Base-by-base conservation (phyloP, 2,888 invertebrate species). In the Stenolophus ochropezus region DNA sequence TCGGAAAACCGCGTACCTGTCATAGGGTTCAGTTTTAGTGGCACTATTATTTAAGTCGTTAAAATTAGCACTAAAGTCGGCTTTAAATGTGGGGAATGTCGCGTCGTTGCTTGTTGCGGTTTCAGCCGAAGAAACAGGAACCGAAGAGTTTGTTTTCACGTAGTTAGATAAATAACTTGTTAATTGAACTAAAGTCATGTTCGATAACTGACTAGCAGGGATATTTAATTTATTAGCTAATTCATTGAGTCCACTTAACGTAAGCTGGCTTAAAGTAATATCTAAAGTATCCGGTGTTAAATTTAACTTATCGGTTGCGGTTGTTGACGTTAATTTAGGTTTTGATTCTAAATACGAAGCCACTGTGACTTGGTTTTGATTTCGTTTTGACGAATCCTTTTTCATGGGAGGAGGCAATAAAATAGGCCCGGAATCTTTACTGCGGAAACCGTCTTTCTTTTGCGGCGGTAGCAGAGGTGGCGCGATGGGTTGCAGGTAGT, bases 1-100 rank as follows among this genome's bases (percentile, higher is more conserved):
- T 83, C 97, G 91, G 86, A 97, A 97, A 0, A 95, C 97, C 0
- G 97, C 97, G 87, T 97, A 97, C 85, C 96, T 92, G 87, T 97
- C 97, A 86, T 94, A 95, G 0, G 86, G 83, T n/a, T 87, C 87
- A 53, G 82, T 61, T 23, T 83, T 84, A 18, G 83, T 49, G 25
- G 83, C 83, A 6, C 79, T 78, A 4, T 82, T 82, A 76, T 88
- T 89, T 84, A 93, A 93, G 85, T 93, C 92, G 53, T 93, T 93
- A 85, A 94, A 94, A 85, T 93, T 93, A 0, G 93, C 93, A 6
- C 93, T 93, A 85, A 94, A 95, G 4, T 92, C 89, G 20, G 92
- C 92, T 82, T 90, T 94, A 92, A 89, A 94, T 92, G 86, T 93
- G 91, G 71, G 93, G 91, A 86, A 91, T 82, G 89, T 89, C 0